Evolutionary conservation across 2,797 vertebrate species (phyloP).

Genomic region (Poliocrania exsul): DNA sequence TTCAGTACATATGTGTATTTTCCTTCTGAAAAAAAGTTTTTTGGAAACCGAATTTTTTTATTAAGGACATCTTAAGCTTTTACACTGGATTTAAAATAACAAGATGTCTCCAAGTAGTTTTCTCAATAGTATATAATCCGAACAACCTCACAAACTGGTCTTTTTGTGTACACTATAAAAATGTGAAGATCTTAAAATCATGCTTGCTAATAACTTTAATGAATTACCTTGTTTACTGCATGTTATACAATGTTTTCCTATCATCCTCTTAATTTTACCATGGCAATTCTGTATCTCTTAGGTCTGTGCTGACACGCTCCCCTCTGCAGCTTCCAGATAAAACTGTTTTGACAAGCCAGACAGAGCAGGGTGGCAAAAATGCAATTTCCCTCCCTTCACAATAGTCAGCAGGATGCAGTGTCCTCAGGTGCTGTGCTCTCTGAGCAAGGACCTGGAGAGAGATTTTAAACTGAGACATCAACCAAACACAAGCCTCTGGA

Average conservation of each 20-base stretch:
- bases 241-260: neutral
- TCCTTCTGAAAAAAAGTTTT: neutral
- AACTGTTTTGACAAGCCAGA: conserved; percentile 5
- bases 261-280: neutral
- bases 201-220: neutral
- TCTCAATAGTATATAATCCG: neutral
- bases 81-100: neutral
- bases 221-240: neutral
- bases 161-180: neutral
- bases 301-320: neutral
- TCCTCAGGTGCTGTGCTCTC: neutral
- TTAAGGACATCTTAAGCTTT: neutral
- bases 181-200: neutral
- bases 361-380: neutral
- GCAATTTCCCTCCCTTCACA: neutral
- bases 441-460: neutral
- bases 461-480: neutral
- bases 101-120: neutral
- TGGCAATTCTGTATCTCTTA: neutral
- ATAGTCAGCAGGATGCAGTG: neutral
- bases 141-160: neutral
- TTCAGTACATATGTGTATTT: neutral
- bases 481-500: neutral
- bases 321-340: conserved; percentile 12
- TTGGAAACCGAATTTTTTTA: neutral